Evolutionary conservation across 2,797 vertebrate species (phyloP).

Genomic region (Sebastes vulpes): DNA sequence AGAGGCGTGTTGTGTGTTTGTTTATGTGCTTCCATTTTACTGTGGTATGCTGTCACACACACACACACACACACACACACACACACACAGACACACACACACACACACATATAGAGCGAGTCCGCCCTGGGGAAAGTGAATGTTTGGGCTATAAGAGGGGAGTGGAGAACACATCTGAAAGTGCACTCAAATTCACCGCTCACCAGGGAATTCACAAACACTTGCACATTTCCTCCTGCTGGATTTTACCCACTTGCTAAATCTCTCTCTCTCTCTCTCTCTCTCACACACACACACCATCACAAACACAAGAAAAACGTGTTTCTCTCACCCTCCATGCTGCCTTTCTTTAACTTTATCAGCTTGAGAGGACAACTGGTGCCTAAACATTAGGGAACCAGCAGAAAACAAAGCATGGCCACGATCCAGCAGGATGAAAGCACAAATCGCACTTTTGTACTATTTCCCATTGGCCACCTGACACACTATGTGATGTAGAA

Average conservation of each 20-base stretch:
- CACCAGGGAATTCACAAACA: conserved; percentile 54
- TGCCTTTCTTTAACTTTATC: conserved; percentile 13
- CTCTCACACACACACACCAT: not conserved
- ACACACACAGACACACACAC: not conserved
- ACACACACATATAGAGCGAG: not conserved
- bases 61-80: not conserved
- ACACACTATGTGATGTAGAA: not conserved
- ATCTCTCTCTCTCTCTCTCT: not conserved
- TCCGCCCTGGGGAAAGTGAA: conserved; percentile 12
- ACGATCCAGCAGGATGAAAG: not conserved
- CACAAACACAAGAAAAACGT: not conserved
- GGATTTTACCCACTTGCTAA: conserved; percentile 35
- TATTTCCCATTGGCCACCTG: not conserved
- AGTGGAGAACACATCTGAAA: conserved; percentile 40
- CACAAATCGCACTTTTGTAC: not conserved
- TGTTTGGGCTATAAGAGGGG: conserved; percentile 23
- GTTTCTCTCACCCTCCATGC: not conserved
- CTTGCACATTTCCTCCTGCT: conserved; percentile 48
- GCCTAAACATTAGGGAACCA: not conserved
- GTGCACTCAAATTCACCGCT: conserved; percentile 55
- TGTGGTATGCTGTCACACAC: conserved; percentile 4
- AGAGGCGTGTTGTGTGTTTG: conserved; percentile 21
- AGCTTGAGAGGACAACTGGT: not conserved
- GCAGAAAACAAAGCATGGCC: not conserved
- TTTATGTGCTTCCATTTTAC: conserved; percentile 36